Percentiles rank a stretch among this genome's conserved stretches.
Conservation (phyloP, 2,797 vertebrate species). For the Cottoperca gobio region DNA sequence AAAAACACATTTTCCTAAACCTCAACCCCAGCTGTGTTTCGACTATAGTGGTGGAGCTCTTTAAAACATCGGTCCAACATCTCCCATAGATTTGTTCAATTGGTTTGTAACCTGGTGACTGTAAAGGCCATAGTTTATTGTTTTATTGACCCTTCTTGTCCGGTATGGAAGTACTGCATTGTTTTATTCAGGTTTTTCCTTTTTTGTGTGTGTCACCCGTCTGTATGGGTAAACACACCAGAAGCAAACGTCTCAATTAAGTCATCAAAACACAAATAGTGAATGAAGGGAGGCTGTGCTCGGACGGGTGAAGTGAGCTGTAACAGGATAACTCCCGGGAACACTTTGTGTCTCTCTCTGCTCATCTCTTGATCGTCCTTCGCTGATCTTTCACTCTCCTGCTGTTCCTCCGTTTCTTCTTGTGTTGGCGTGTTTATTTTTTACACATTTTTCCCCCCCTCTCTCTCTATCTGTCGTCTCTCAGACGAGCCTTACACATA, state of each 20-base stretch:
- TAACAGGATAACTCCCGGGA: background rate
- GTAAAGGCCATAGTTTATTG: background rate
- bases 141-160: background rate
- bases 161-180: background rate
- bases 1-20: background rate
- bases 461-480: background rate
- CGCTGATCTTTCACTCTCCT: background rate
- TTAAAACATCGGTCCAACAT: background rate
- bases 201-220: background rate
- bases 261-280: background rate
- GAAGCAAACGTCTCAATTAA: background rate
- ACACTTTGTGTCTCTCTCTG: background rate
- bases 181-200: background rate
- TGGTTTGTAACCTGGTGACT: background rate
- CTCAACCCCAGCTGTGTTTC: background rate
- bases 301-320: background rate
- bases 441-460: background rate
- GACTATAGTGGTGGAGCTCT: background rate
- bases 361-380: background rate
- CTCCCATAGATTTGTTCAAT: background rate
- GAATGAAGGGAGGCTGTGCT: background rate
- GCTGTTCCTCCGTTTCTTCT: background rate
- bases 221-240: background rate
- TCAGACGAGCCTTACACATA: background rate
- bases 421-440: conserved; percentile 6